phyloP scores from a whole-genome alignment of 1,140 invertebrate species.

The Eurosta solidaginis region DNA sequence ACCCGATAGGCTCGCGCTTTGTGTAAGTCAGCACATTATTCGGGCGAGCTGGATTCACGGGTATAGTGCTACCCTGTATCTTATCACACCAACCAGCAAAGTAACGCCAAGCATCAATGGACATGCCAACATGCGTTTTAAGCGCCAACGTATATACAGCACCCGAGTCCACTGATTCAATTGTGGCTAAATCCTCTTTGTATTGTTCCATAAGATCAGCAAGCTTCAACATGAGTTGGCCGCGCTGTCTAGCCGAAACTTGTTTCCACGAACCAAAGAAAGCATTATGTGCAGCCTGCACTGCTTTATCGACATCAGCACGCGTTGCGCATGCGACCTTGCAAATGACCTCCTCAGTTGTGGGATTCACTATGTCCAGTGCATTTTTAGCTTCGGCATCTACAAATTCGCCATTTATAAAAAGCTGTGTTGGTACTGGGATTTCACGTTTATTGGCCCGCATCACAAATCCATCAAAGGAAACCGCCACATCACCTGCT shows the following conservation, averaged over 20 bases:
- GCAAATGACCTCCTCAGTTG: constrained; percentile 81
- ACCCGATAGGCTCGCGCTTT: constrained; percentile 85
- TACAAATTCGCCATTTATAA: constrained; percentile 90
- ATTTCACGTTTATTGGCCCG: constrained; percentile 83
- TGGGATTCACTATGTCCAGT: constrained; percentile 80
- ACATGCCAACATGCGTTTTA: constrained; percentile 94
- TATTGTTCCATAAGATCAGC: constrained; percentile 93
- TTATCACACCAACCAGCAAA: constrained; percentile 96
- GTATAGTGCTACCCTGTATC: constrained; percentile 89
- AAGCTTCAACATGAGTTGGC: constrained; percentile 75
- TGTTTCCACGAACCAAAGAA: constrained; percentile 90
- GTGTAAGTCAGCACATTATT: constrained; percentile 84
- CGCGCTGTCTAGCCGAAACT: constrained; percentile 82
- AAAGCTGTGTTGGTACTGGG: constrained; percentile 84
- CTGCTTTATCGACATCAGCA: constrained; percentile 86
- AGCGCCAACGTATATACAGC: constrained; percentile 93
- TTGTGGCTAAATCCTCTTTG: constrained; percentile 91
- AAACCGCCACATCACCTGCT: constrained; percentile 61
- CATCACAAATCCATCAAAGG: constrained; percentile 73
- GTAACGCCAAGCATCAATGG: constrained; percentile 89
- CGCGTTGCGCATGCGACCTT: constrained; percentile 75
- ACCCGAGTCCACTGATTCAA: constrained; percentile 90
- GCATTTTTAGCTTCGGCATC: constrained; percentile 72
- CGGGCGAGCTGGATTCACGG: constrained; percentile 84
- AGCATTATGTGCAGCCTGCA: constrained; percentile 81